A percentile compares a stretch with the other conserved stretches of the same genome.
phyloP scores from a whole-genome alignment of 2,797 vertebrate species.

The Coregonus ussuriensis region DNA sequence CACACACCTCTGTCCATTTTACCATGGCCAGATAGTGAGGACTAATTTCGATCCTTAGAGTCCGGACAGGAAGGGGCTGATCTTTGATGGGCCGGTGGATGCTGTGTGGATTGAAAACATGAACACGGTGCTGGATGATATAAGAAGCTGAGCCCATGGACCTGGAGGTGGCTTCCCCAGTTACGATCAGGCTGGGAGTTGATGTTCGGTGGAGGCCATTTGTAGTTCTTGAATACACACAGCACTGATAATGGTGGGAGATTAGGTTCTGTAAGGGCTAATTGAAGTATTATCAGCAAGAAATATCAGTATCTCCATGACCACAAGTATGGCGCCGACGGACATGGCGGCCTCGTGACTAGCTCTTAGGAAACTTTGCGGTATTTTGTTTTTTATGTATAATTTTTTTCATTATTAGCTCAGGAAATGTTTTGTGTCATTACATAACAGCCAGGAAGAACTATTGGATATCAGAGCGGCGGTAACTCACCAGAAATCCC shows the following conservation, averaged over 20 bases:
- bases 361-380: too few species aligned
- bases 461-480: too few species aligned
- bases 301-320: background rate
- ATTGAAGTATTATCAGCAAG: background rate
- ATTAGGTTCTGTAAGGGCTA: background rate
- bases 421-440: too few species aligned
- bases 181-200: slow-evolving; percentile 77
- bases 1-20: background rate
- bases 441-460: too few species aligned
- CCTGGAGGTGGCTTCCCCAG: slow-evolving; percentile 91
- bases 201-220: background rate
- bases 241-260: background rate
- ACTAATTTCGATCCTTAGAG: slow-evolving; percentile 65
- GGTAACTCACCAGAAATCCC: too few species aligned
- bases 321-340: too few species aligned
- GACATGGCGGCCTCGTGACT: too few species aligned
- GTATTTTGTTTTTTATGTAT: too few species aligned
- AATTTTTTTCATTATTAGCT: too few species aligned
- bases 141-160: slow-evolving; percentile 92
- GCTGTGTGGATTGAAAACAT: slow-evolving; percentile 96
- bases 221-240: background rate
- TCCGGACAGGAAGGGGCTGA: slow-evolving; percentile 89
- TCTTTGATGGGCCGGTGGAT: slow-evolving; percentile 92
- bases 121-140: slow-evolving; percentile 93
- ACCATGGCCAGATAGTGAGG: background rate